A percentile compares a stretch with the other conserved stretches of the same genome.
phyloP scores from a whole-genome alignment of 2,797 vertebrate genomes.

The Anabacerthia variegaticeps region DNA sequence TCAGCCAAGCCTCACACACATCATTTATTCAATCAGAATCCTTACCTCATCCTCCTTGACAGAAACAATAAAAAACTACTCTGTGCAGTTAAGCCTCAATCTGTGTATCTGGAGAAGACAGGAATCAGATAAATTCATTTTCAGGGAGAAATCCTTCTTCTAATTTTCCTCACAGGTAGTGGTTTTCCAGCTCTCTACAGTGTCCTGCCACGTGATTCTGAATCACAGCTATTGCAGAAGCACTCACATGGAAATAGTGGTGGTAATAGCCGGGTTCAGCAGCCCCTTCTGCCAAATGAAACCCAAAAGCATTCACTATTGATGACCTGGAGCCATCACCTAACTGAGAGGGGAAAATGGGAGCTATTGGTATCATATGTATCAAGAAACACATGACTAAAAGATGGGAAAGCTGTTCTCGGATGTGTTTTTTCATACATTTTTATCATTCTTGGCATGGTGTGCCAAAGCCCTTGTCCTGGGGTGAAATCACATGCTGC shows the following conservation, averaged over 20 bases:
- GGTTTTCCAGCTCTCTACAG: background rate
- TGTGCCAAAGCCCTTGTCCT: background rate
- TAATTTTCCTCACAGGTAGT: constrained; percentile 23
- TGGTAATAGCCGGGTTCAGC: background rate
- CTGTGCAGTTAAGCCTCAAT: constrained; percentile 9
- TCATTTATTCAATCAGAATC: constrained; percentile 56
- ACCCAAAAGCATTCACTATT: background rate
- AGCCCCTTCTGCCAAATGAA: background rate
- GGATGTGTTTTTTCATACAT: background rate
- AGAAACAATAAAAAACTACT: constrained; percentile 50
- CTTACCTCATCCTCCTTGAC: constrained; percentile 12
- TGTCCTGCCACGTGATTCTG: background rate
- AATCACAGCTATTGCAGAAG: constrained; percentile 21
- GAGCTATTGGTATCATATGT: background rate
- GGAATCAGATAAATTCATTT: constrained; percentile 55
- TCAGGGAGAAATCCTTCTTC: constrained; percentile 15
- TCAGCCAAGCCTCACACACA: constrained; percentile 34
- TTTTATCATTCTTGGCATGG: background rate
- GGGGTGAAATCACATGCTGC: background rate
- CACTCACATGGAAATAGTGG: background rate
- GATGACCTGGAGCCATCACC: background rate
- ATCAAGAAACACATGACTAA: background rate
- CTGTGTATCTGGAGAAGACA: constrained; percentile 31
- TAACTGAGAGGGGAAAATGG: background rate
- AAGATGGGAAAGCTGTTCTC: background rate